Conservation (phyloP, 2,113 vertebrate genomes). For the Trochalopteron elliotii region DNA sequence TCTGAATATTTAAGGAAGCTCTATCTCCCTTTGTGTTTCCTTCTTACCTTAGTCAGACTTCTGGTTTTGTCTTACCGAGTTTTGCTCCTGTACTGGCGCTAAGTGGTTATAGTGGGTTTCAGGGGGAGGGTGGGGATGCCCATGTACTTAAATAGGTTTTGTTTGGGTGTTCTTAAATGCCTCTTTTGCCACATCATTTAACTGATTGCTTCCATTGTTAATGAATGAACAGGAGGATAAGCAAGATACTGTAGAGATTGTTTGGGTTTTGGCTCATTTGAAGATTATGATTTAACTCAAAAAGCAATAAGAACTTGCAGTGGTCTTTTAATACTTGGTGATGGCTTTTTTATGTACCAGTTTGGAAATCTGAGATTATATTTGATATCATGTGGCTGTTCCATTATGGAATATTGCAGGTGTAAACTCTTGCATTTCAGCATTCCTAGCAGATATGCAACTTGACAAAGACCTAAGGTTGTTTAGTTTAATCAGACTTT, state of each 20-base stretch:
- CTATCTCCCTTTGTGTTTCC: constrained; percentile 52
- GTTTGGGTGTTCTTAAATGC: constrained; percentile 57
- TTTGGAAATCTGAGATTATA: constrained; percentile 71
- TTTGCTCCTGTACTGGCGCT: constrained; percentile 68
- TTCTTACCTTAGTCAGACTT: constrained; percentile 70
- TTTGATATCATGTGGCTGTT: constrained; percentile 73
- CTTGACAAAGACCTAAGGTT: constrained; percentile 56
- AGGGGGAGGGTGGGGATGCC: constrained; percentile 31
- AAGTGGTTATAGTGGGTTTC: constrained; percentile 56
- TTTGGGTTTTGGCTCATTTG: constrained; percentile 67
- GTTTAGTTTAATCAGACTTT: constrained; percentile 61
- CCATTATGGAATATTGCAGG: constrained; percentile 64
- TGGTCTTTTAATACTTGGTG: constrained; percentile 58
- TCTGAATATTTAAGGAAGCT: constrained; percentile 60
- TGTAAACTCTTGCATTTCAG: constrained; percentile 69
- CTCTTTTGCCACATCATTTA: constrained; percentile 61
- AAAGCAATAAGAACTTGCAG: constrained; percentile 73
- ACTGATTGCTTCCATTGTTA: constrained; percentile 75
- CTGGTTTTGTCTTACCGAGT: constrained; percentile 57
- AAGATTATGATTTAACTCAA: constrained; percentile 61
- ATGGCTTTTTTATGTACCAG: constrained; percentile 67
- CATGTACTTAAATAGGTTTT: constrained; percentile 31
- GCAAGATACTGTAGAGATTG: constrained; percentile 16
- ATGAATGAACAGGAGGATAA: constrained; percentile 35
- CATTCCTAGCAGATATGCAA: constrained; percentile 68